Evolutionary conservation across 1,140 invertebrate species (phyloP).

Genomic region (Anoplophora glabripennis): DNA sequence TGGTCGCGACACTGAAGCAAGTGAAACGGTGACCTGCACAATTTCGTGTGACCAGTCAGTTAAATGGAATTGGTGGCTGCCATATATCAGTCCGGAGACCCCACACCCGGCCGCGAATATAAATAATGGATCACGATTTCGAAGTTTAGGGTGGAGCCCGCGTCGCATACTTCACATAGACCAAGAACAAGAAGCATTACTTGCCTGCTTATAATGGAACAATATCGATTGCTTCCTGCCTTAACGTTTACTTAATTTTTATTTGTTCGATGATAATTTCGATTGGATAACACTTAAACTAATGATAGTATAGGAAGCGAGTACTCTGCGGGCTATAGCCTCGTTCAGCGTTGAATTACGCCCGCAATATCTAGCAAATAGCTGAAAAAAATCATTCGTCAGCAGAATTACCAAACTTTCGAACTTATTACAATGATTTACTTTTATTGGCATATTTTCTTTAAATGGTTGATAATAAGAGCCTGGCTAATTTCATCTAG

Average conservation of each 20-base stretch:
- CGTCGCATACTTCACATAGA: neutral
- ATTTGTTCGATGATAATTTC: too few species aligned
- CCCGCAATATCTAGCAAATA: too few species aligned
- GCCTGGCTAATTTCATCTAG: too few species aligned
- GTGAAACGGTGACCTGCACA: conserved; percentile 30
- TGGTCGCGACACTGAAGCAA: neutral
- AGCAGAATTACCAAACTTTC: too few species aligned
- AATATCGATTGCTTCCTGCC: neutral
- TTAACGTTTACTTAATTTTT: conserved; percentile 2
- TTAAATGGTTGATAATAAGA: too few species aligned
- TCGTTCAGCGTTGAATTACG: too few species aligned
- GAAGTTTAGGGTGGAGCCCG: conserved; percentile 9
- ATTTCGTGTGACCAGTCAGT: conserved; percentile 42
- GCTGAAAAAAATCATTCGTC: too few species aligned
- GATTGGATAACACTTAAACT: too few species aligned
- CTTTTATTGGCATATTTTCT: too few species aligned
- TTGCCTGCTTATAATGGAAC: conserved; percentile 10
- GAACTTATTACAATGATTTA: too few species aligned
- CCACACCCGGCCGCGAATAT: conserved; percentile 35
- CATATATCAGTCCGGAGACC: conserved; percentile 41
- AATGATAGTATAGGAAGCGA: too few species aligned
- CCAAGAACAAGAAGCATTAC: conserved; percentile 3
- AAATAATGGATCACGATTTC: conserved; percentile 35
- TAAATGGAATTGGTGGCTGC: conserved; percentile 43
- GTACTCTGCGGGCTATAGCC: too few species aligned